Evolutionary conservation across 2,888 invertebrate genomes (phyloP).

Genomic region (Ochropacha duplaris): DNA sequence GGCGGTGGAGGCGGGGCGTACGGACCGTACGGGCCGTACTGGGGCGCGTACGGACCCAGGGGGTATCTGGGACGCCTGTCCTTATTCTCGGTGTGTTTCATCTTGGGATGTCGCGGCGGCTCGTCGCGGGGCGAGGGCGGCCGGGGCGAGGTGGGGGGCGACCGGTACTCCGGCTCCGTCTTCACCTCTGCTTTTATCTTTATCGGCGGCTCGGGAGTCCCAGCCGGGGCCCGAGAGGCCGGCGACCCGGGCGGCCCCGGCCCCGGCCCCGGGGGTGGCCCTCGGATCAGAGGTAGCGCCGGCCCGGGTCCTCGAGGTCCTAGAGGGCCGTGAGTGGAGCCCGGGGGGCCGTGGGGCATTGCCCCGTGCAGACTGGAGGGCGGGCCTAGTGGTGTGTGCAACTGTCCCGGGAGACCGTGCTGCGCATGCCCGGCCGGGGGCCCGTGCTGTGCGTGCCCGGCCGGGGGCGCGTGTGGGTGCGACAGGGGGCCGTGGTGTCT

Average conservation of each 20-base stretch:
- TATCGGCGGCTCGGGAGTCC: conserved; percentile 43
- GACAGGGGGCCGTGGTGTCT: conserved; percentile 11
- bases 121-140: conserved; percentile 50
- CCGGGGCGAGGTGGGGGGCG: conserved; percentile 55
- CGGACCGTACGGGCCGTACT: conserved; percentile 73
- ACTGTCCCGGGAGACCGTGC: conserved; percentile 10
- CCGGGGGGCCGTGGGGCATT: conserved; percentile 9
- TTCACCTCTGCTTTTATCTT: conserved; percentile 76
- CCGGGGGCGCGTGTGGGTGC: conserved; percentile 31
- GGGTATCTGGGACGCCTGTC: conserved; percentile 69
- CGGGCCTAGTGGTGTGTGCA: conserved; percentile 12
- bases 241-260: conserved; percentile 19
- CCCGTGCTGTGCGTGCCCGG: conserved; percentile 8
- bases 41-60: conserved; percentile 77
- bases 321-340: conserved; percentile 16
- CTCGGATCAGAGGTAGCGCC: conserved; percentile 19
- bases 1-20: conserved; percentile 66
- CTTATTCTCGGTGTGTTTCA: conserved; percentile 75
- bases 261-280: conserved; percentile 16
- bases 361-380: conserved; percentile 8
- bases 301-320: conserved; percentile 17
- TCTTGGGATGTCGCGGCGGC: conserved; percentile 67
- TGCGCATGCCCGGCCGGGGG: conserved; percentile 34
- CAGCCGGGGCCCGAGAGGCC: conserved; percentile 15
- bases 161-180: conserved; percentile 71